Evolutionary conservation across 2,888 invertebrate species (phyloP), one percentile per base, ranked within the genome.

Genomic region (Ecliptopera silaceata): DNA sequence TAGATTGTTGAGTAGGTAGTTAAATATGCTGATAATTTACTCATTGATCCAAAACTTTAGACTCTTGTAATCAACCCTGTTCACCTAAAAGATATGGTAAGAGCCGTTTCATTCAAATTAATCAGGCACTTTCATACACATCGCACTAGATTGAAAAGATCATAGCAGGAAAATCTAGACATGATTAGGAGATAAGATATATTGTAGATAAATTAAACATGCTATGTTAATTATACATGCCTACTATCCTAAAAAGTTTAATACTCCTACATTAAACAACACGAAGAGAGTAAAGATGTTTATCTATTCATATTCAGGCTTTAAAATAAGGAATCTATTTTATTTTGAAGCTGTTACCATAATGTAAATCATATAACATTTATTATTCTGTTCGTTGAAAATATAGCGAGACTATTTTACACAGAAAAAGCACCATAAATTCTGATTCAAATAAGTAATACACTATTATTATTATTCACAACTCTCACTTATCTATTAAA

Each of bases 401-500:
- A 60, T 46, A 55, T 61, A 63, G 66, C 65, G 49, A 63, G 10
- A 61, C 49, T 63, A 65, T 65, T 62, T 58, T 64, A 66, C 62
- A 63, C 59, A 63, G 74, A 71, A 78, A 74, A 88, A 88, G 88
- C 88, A 89, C 88, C 88, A 88, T 81, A 83, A 80, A 79, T 82
- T 84, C 76, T 84, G 82, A 72, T 75, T 72, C 71, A 70, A 74
- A 79, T 76, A 77, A 70, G 39, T 46, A 45, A 70, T 74, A 48
- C 32, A 53, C 75, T 83, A 83, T 76, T 71, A 83, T 76, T 71
- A 72, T 77, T 80, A 87, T 79, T 88, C 86, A 87, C 87, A 88
- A 86, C 84, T 81, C 80, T 79, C 68, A 78, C 81, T 82, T 83
- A 82, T 72, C 75, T 85, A 86, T 83, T 88, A 88, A 88, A 88